These are phyloP conservation scores for Trissolcus basalis DNA, from an alignment of 1,140 invertebrate genomes.

Conservation along the genomic window DNA sequence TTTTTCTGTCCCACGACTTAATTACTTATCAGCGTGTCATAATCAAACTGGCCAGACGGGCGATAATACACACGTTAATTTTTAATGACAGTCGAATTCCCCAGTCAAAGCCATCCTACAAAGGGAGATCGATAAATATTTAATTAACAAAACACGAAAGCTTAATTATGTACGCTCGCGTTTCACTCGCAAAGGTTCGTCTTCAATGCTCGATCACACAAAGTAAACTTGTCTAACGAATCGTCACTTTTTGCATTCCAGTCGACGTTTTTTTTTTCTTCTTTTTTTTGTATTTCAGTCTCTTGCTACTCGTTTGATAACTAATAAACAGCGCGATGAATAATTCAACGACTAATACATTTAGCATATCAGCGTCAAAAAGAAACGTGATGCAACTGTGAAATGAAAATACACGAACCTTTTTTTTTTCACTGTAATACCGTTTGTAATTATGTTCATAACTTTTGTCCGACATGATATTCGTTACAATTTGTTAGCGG, in stretches of 20 bases:
- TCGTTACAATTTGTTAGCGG: slow-evolving; percentile 46
- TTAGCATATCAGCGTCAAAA: slow-evolving; percentile 31
- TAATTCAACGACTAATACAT: slow-evolving; percentile 35
- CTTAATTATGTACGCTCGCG: slow-evolving; percentile 5
- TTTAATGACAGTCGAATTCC: too few relatives aligned
- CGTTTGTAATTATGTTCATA: slow-evolving; percentile 37
- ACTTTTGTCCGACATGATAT: slow-evolving; percentile 25
- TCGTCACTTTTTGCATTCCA: neutral
- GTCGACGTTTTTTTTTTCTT: neutral
- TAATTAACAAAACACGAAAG: slow-evolving; percentile 18
- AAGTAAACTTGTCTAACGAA: slow-evolving; percentile 7
- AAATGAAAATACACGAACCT: slow-evolving; percentile 26
- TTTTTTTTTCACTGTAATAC: slow-evolving; percentile 35
- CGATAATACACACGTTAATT: too few relatives aligned
- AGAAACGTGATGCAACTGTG: slow-evolving; percentile 28
- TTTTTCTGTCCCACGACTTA: slow-evolving; percentile 6
- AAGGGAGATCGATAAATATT: slow-evolving; percentile 9
- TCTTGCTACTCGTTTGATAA: slow-evolving; percentile 10
- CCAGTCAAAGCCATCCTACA: too few relatives aligned
- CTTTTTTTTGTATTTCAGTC: too few relatives aligned
- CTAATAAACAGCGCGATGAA: slow-evolving; percentile 35
- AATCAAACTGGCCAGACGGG: too few relatives aligned
- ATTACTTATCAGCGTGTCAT: neutral
- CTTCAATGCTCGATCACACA: slow-evolving; percentile 1
- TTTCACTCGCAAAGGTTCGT: slow-evolving; percentile 2